Conservation (phyloP, 1,140 invertebrate species). For the Condylostylus longicornis region DNA sequence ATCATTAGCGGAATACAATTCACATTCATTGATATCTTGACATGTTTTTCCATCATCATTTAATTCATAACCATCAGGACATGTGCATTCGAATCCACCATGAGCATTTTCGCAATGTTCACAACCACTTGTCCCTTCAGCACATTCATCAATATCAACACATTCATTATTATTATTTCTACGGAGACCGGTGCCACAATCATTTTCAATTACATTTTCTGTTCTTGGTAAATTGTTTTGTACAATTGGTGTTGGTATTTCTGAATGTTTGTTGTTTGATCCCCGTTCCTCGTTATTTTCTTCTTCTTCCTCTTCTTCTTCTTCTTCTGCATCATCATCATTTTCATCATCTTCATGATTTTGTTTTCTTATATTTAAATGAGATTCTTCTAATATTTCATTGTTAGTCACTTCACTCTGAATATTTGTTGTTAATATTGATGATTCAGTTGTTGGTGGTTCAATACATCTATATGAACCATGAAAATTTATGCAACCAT, state of each 20-base stretch:
- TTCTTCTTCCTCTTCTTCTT: constrained; percentile 4
- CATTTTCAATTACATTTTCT: neutral
- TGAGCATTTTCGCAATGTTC: constrained; percentile 11
- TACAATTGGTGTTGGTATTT: neutral
- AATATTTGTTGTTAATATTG: neutral
- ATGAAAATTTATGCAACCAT: constrained; percentile 47
- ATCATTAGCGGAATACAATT: constrained; percentile 30
- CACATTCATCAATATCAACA: constrained; percentile 52
- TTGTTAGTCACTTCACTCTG: neutral
- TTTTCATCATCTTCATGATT: constrained; percentile 1
- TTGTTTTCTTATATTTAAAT: constrained; percentile 3
- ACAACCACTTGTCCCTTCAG: constrained; percentile 20
- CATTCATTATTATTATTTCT: constrained; percentile 29
- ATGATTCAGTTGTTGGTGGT: neutral
- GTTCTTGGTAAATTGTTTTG: neutral
- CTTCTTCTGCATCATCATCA: constrained; percentile 3
- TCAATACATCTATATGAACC: constrained; percentile 51
- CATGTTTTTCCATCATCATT: constrained; percentile 32
- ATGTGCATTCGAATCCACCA: constrained; percentile 41
- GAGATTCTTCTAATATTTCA: neutral
- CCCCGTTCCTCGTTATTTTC: constrained; percentile 6
- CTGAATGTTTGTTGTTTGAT: constrained; percentile 1
- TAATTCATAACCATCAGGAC: constrained; percentile 38
- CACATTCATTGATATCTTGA: constrained; percentile 52
- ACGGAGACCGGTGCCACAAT: constrained; percentile 32